These are phyloP conservation scores for Pipa parva DNA, from an alignment of 2,113 vertebrate genomes.

Conservation along the genomic window DNA sequence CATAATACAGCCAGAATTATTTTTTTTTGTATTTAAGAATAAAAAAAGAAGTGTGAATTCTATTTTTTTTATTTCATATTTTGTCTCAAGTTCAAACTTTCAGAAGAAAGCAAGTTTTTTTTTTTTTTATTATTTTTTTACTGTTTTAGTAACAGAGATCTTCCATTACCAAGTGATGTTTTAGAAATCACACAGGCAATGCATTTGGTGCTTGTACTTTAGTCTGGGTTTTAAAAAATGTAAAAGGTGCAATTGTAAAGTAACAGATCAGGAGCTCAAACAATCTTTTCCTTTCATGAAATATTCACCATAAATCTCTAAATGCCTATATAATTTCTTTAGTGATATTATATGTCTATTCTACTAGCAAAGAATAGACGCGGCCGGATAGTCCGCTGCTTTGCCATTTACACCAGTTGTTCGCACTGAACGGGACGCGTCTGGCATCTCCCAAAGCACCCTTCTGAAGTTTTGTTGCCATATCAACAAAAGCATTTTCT, in stretches of 20 bases:
- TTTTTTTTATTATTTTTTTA: not conserved
- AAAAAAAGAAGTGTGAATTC: too few species aligned
- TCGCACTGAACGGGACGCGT: not conserved
- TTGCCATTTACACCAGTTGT: conserved; percentile 17
- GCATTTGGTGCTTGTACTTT: conserved; percentile 11
- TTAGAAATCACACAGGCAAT: not conserved
- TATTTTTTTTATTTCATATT: too few species aligned
- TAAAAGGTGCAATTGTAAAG: conserved; percentile 32
- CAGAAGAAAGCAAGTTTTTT: not conserved
- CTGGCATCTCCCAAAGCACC: not conserved
- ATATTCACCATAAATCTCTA: conserved; percentile 21
- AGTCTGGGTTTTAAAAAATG: conserved; percentile 31
- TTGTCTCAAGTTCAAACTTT: not conserved
- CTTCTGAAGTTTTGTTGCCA: conserved; percentile 1
- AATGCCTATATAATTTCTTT: not conserved
- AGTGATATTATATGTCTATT: conserved; percentile 9
- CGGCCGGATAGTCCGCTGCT: not conserved
- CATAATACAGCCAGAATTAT: too few species aligned
- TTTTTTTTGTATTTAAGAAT: too few species aligned
- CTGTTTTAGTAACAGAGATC: conserved; percentile 4
- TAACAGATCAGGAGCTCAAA: conserved; percentile 33
- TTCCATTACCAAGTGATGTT: conserved; percentile 23
- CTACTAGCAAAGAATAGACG: conserved; percentile 2
- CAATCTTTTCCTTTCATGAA: conserved; percentile 8
- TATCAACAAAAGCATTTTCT: conserved; percentile 17